Evolutionary conservation across 1,140 invertebrate genomes (phyloP), one percentile per base, ranked within the genome.

Genomic region (Sminthurides bifidus): DNA sequence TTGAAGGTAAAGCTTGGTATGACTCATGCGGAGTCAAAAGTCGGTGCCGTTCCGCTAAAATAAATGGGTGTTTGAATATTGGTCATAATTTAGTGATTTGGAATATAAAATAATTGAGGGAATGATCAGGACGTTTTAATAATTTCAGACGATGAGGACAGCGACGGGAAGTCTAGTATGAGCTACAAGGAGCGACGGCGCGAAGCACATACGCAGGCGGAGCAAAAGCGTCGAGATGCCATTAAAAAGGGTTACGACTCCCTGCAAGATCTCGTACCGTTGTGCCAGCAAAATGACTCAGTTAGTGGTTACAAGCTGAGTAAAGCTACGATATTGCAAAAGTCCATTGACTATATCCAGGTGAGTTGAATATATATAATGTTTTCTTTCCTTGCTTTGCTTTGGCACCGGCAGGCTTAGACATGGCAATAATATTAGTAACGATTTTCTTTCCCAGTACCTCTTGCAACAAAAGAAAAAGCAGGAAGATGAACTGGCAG

Each of bases 221-320:
- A 98, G 72, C 92, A 97, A 71, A 97, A 96, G 71, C 76, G 93
- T 60, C 77, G 92, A 68, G 92, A 97, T 79, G 92, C 91, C 2
- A 96, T 97, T 54, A 96, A 95, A 68, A 92, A 90, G 71, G 90
- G 91, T 1, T 94, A 94, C 71, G 89, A 92, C 71, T 83, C 84
- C 4, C 73, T 94, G 29, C 88, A 93, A 73, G 84, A 86, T 65
- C 72, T 96, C 59, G 91, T 97, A 4, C 93, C 92, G 2, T 90
- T 85, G 44, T 95, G 92, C 70, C 83, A 85, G 67, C 85, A 91
- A 69, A 74, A 79, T 29, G 85, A 84, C 48, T 83, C 88, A 67
- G 81, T 86, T 31, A 84, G 82, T 65, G 76, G 87, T 56, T 92
- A 93, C 68, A 97, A 97, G 75, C 76, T 94, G 27, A 96, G 92